Evolutionary conservation across 2,797 vertebrate species (phyloP), one percentile per base, ranked within the genome.

Genomic region (Synaphobranchus kaupii): DNA sequence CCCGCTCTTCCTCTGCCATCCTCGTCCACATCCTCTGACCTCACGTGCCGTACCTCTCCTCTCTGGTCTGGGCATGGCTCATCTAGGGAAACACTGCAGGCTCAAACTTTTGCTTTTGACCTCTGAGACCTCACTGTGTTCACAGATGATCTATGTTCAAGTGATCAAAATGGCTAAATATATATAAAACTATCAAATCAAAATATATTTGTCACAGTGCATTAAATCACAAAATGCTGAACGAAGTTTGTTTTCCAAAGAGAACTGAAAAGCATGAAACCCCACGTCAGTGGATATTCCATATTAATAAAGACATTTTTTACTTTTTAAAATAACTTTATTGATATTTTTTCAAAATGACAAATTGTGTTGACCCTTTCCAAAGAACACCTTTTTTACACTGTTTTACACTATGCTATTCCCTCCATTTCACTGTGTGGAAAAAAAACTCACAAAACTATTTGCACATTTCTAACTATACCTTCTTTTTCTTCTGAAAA

Each of bases 31-130:
- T 89, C 92, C 10, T 92, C 94, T 50, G 92, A 92, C 95, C 91
- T 93, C 87, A 93, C 39, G 15, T 50, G 78, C 47, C 2, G 15
- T 94, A 93, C 93, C 93, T 95, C 89, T 93, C 94, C 28, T 94
- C 95, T 92, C 95, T 92, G 90, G 93, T 95, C 93, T 95, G 95
- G 93, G 94, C 95, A 94, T 91, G 94, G 94, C 94, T 94, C 92
- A 94, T 94, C 96, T 96, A 95, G 90, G 87, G 90, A 94, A 90
- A 84, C 2, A 34, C 15, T 12, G 31, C 12, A 66, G 15, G 17
- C 34, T 78, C 20, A 78, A 47, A 20, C 34, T 44, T 44, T 22
- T 22, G 17, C 3, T 73, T 73, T 39, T 73, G 5, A 73, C 68
- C n/a, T 73, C 28, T 28, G n/a, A 73, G 1, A 34, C 6, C 68